phyloP scores from a whole-genome alignment of 2,888 invertebrate genomes.

The Dynastes hyllus region DNA sequence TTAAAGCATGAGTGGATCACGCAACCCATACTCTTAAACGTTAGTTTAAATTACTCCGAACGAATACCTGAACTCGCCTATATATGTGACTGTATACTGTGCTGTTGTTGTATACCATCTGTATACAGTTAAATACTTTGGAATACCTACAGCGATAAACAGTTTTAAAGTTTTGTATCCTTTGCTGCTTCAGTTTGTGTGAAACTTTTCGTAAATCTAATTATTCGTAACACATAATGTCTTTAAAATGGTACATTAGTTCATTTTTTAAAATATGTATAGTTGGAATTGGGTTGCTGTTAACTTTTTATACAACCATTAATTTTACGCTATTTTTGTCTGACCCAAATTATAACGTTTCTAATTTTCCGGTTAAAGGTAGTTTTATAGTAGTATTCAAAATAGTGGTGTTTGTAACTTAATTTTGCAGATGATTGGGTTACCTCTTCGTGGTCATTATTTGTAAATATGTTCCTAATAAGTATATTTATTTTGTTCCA shows the following conservation, averaged over 20 bases:
- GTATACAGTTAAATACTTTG: too few species aligned
- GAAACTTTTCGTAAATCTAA: too few species aligned
- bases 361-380: slow-evolving; percentile 41
- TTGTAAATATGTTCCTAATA: slow-evolving; percentile 72
- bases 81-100: too few species aligned
- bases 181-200: too few species aligned
- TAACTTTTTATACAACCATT: slow-evolving; percentile 73
- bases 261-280: slow-evolving; percentile 63
- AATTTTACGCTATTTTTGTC: slow-evolving; percentile 75
- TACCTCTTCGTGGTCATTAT: slow-evolving; percentile 68
- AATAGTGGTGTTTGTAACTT: not conserved
- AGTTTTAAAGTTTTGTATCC: not conserved
- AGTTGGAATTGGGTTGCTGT: slow-evolving; percentile 70
- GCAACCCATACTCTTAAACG: too few species aligned
- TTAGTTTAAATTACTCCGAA: too few species aligned
- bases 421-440: slow-evolving; percentile 67
- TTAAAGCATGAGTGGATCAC: too few species aligned
- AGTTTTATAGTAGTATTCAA: not conserved
- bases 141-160: too few species aligned
- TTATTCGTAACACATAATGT: slow-evolving; percentile 26
- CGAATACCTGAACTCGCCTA: too few species aligned
- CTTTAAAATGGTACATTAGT: slow-evolving; percentile 50
- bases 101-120: too few species aligned
- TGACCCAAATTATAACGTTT: slow-evolving; percentile 65
- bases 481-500: slow-evolving; percentile 76